phyloP scores from a whole-genome alignment of 1,140 invertebrate species.

The Drosophila sulfurigaster region DNA sequence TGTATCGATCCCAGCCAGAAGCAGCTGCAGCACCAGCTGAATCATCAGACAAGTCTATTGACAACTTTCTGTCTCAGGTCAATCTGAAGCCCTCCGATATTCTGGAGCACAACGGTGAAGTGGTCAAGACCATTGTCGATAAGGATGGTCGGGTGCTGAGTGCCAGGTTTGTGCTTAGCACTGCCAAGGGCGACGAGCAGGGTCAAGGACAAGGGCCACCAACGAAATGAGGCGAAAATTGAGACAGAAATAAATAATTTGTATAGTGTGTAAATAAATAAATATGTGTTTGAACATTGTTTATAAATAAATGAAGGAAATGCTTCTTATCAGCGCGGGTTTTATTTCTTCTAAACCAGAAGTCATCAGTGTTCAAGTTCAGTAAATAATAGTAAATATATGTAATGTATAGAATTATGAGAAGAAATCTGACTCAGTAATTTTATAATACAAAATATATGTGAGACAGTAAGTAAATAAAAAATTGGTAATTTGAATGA shows the following conservation, averaged over 20 bases:
- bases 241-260: neutral
- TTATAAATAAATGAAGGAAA: slow-evolving; percentile 16
- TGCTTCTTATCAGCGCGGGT: slow-evolving; percentile 54
- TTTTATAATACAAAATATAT: neutral
- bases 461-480: neutral
- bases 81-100: slow-evolving; percentile 59
- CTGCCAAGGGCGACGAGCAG: slow-evolving; percentile 37
- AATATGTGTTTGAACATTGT: neutral
- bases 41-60: slow-evolving; percentile 45
- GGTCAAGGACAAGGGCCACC: slow-evolving; percentile 10
- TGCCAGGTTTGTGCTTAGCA: slow-evolving; percentile 65
- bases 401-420: neutral
- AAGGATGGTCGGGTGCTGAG: slow-evolving; percentile 66
- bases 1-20: neutral
- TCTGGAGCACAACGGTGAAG: slow-evolving; percentile 52
- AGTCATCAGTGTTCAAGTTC: neutral
- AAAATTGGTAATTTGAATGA: too few relatives aligned
- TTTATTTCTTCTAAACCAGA: slow-evolving; percentile 1
- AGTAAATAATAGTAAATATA: too few relatives aligned
- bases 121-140: slow-evolving; percentile 70
- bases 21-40: neutral
- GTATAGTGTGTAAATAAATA: neutral
- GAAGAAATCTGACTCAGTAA: neutral
- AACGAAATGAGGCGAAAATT: slow-evolving; percentile 42
- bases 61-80: slow-evolving; percentile 54